Base-by-base conservation (phyloP, 2,797 vertebrate genomes). In the Gymnoscopelus microlampas region DNA sequence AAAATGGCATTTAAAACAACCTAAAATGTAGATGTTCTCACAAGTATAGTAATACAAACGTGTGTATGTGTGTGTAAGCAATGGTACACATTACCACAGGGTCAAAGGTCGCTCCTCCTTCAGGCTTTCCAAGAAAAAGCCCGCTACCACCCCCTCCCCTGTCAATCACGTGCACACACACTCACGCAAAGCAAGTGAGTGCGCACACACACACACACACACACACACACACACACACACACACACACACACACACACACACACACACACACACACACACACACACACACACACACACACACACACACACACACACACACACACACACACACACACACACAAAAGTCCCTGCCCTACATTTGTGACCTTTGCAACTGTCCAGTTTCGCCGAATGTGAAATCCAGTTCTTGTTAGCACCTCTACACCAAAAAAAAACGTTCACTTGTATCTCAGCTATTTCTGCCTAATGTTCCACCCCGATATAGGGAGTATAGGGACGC, bases 31-130 rank as follows among this genome's bases (percentile, higher is more conserved):
- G 39, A 44, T 44, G 39, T 44, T 7, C 39, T 44, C 39, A 44
- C 39, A 44, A 44, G 39, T 44, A 10, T 44, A 44, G 39, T 39
- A 39, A 39, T 39, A 6, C 39, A 39, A 39, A 39, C 2, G 9
- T 9, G 39, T 44, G 39, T 44, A 8, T 44, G 39, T 44, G 39
- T 44, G 8, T 10, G 7, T 10, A 61, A 39, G 29, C 63, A 65
- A 32, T 19, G n/a, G 51, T 56, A n/a, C 58, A 61, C 58, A 58
- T 79, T 69, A 23, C 68, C 59, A 47, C 50, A 5, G 35, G 74
- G 76, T 79, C 68, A 79, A 63, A 79, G 76, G 82, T 74, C 60
- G 2, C 6, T 44, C 58, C 73, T 77, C 68, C 66, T 70, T 64
- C 23, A 39, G 51, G 65, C 70, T 60, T 79, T 82, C 79, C 70